These are phyloP conservation scores for Mycalesis mineus DNA, from an alignment of 2,888 invertebrate genomes.

Conservation along the genomic window DNA sequence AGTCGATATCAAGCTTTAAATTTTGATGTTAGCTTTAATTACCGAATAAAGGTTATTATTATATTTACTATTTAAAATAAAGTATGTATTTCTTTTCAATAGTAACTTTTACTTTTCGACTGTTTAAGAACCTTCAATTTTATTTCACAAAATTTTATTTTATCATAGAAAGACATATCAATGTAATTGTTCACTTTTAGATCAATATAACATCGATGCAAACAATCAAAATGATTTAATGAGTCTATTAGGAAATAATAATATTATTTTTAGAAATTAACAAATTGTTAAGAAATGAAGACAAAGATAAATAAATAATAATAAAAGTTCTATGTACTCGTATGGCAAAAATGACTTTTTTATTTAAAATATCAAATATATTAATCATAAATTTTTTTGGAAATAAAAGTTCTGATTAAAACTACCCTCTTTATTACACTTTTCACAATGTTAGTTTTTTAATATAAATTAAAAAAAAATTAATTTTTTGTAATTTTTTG, in stretches of 20 bases:
- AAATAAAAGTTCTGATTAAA: no score
- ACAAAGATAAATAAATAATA: neutral
- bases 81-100: constrained; percentile 15
- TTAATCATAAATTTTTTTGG: no score
- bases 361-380: no score
- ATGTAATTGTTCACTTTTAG: constrained; percentile 6
- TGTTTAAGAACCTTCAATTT: neutral
- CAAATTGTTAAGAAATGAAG: neutral
- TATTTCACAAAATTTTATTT: neutral
- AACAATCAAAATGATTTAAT: neutral
- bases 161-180: constrained; percentile 12
- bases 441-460: no score
- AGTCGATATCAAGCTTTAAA: constrained; percentile 76
- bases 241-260: neutral
- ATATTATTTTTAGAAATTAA: constrained; percentile 2
- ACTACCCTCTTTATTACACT: no score
- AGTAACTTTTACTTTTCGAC: constrained; percentile 22
- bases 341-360: no score
- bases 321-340: no score
- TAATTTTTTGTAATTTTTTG: neutral
- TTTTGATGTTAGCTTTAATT: constrained; percentile 76
- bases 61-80: constrained; percentile 16
- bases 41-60: constrained; percentile 51
- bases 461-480: no score
- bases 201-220: neutral